Evolutionary conservation across 2,113 vertebrate species (phyloP).

Genomic region (Eulemur rufifrons): DNA sequence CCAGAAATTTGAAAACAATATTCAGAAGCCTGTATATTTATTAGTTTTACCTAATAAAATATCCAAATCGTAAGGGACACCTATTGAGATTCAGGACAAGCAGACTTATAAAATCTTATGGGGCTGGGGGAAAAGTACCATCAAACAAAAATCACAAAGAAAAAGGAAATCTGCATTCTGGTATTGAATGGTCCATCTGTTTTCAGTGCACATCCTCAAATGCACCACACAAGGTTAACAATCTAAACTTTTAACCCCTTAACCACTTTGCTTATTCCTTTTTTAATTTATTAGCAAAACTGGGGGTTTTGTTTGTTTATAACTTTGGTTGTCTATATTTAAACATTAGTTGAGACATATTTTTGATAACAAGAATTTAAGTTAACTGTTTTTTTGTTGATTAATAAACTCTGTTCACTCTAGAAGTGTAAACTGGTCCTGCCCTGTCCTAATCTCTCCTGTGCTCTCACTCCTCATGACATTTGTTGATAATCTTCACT

Average conservation of each 20-base stretch:
- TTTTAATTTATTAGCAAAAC: constrained; percentile 51
- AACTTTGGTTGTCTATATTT: constrained; percentile 25
- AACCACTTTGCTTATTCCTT: constrained; percentile 51
- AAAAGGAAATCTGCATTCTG: constrained; percentile 12
- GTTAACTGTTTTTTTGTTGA: constrained; percentile 52
- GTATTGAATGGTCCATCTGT: constrained; percentile 77
- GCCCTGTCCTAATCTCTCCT: background rate
- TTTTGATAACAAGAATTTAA: constrained; percentile 53
- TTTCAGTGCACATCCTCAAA: constrained; percentile 84
- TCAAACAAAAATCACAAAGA: constrained; percentile 20
- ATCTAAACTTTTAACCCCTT: constrained; percentile 79
- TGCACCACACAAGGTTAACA: constrained; percentile 68
- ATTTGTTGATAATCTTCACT: constrained; percentile 23
- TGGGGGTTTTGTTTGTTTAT: constrained; percentile 16
- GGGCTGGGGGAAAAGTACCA: background rate
- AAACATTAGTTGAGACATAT: constrained; percentile 17
- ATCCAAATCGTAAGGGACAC: constrained; percentile 64
- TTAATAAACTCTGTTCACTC: constrained; percentile 33
- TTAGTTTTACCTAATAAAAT: constrained; percentile 67
- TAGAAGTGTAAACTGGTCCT: background rate
- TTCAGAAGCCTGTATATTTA: constrained; percentile 46
- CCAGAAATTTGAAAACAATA: constrained; percentile 57
- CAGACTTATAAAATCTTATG: background rate
- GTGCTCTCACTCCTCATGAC: background rate
- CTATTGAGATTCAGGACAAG: constrained; percentile 70